These are phyloP conservation scores for Drosophila neonasuta DNA, from an alignment of 2,888 invertebrate species.

Conservation along the genomic window DNA sequence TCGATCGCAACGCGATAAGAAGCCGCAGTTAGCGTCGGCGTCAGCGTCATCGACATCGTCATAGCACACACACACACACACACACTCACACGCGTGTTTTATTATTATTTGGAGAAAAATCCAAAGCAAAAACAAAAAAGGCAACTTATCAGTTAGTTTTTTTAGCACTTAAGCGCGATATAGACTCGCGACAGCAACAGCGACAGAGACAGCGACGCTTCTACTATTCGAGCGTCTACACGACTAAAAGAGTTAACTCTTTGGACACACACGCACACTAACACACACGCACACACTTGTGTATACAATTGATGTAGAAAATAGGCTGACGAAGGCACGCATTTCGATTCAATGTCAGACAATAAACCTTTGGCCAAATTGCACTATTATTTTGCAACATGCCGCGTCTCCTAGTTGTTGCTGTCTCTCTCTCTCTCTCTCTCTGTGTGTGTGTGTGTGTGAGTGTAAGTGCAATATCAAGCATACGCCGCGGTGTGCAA, in stretches of 20 bases:
- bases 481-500: slow-evolving; percentile 65
- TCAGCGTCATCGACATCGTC: slow-evolving; percentile 20
- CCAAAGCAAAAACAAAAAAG: slow-evolving; percentile 16
- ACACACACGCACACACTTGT: not conserved
- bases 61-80: slow-evolving; percentile 27
- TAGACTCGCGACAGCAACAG: slow-evolving; percentile 6
- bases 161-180: slow-evolving; percentile 48
- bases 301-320: slow-evolving; percentile 3
- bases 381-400: slow-evolving; percentile 49
- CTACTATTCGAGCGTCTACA: slow-evolving; percentile 12
- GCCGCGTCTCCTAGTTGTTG: slow-evolving; percentile 19
- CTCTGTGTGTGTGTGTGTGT: not conserved
- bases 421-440: too few relatives aligned
- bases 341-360: slow-evolving; percentile 60
- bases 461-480: slow-evolving; percentile 39
- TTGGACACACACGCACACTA: slow-evolving; percentile 39
- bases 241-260: slow-evolving; percentile 42
- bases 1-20: slow-evolving; percentile 60
- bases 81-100: slow-evolving; percentile 16
- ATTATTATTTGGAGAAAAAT: slow-evolving; percentile 3
- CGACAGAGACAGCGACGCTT: not conserved
- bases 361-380: slow-evolving; percentile 68
- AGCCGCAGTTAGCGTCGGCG: slow-evolving; percentile 16
- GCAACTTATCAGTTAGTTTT: slow-evolving; percentile 52
- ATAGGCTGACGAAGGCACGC: slow-evolving; percentile 38